Base-by-base conservation (phyloP, 1,140 invertebrate genomes). In the Subanguina moxae region DNA sequence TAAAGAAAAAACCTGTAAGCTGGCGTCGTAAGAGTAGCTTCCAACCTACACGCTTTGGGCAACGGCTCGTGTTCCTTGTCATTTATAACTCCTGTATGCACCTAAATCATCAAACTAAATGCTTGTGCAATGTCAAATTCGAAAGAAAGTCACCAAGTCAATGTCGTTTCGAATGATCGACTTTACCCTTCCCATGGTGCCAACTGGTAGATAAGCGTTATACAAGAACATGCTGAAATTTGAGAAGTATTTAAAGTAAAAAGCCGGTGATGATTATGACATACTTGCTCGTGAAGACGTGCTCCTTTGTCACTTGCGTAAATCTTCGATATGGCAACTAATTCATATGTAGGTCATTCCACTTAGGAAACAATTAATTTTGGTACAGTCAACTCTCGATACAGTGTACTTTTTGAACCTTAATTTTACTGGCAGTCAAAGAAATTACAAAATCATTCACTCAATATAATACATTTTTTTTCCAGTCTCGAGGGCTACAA, bases 221-320 rank as follows among this genome's bases (percentile, higher is more conserved):
- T 82, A 64, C 11, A 81, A 59, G 62, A 81, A 76, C 38, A 61
- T 79, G 62, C 79, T 81, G 52, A 75, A 82, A 68, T n/a, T 15
- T 23, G 13, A 13, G 3, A 56, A 3, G 13, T 28, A 56, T 5
- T 56, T 56, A 28, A 5, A 5, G 21, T 56, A 23, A 23, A 15
- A 15, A n/a, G n/a, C 21, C 21, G 15, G 21, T 32, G 15, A n/a
- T 15, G 64, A 28, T 28, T 25, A 19, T 30, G 61, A 66, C 77
- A 71, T 65, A 82, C 79, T 81, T 81, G 32, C 78, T 67, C 13
- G 73, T 66, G 59, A 77, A 78, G 25, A 81, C 74, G 25, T 65
- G 63, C 15, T 82, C 80, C 15, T 67, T 72, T 1, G 80, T 75
- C 25, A 69, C 69, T 56, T 77, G 81, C 17, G 73, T 61, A 0